Percentiles rank a stretch among this genome's conserved stretches.
phyloP scores from a whole-genome alignment of 2,797 vertebrate species.

The Coracias cyanogaster region DNA sequence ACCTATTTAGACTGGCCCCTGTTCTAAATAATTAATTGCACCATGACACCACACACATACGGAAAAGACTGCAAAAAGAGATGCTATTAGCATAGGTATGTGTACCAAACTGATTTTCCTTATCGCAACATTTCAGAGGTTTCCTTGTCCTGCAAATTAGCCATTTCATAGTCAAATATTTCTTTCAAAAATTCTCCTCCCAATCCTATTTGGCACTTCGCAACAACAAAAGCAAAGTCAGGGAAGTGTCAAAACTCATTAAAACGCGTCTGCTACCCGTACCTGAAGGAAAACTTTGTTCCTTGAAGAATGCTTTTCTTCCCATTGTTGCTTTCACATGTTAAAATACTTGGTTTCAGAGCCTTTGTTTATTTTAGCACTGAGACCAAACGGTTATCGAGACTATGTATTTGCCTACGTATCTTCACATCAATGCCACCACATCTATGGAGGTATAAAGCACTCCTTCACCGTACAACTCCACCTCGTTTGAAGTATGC shows the following conservation, averaged over 20 bases:
- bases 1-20: neutral
- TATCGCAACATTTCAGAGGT: neutral
- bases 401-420: neutral
- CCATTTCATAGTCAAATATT: neutral
- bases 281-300: neutral
- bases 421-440: neutral
- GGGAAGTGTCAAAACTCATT: neutral
- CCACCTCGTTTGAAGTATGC: neutral
- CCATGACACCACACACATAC: neutral
- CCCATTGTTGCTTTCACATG: neutral
- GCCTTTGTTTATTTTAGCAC: neutral
- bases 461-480: neutral
- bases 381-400: neutral
- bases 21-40: conserved; percentile 53
- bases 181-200: neutral
- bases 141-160: neutral
- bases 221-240: neutral
- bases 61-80: neutral
- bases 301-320: neutral
- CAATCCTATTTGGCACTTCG: neutral
- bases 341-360: neutral
- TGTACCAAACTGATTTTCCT: neutral
- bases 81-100: neutral
- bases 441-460: neutral
- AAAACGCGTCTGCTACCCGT: fast-evolving